phyloP scores from a whole-genome alignment of 2,797 vertebrate genomes.

The Argya squamiceps region DNA sequence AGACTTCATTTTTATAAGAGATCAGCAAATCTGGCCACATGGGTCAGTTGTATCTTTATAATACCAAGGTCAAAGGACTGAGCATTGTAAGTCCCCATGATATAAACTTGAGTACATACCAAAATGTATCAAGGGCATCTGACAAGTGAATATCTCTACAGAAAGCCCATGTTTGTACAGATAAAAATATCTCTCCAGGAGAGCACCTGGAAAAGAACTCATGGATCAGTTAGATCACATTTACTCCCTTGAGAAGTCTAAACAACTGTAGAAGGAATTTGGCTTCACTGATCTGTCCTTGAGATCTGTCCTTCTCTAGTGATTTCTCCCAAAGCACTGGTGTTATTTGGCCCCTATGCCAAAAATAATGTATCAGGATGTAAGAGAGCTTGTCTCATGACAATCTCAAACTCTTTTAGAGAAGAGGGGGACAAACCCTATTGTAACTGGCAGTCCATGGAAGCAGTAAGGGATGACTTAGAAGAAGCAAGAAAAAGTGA shows the following conservation, averaged over 20 bases:
- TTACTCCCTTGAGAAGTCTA: neutral
- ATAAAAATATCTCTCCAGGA: neutral
- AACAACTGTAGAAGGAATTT: neutral
- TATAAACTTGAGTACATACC: neutral
- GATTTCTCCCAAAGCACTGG: neutral
- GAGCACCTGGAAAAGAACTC: neutral
- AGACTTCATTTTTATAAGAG: neutral
- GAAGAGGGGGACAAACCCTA: neutral
- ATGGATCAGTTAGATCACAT: neutral
- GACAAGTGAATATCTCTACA: neutral
- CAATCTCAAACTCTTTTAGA: neutral
- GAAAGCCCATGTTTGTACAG: neutral
- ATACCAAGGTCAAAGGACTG: neutral
- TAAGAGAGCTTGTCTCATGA: neutral
- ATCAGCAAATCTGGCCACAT: neutral
- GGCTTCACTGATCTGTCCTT: neutral
- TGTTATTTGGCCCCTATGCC: neutral
- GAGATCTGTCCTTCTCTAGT: neutral
- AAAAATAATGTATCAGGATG: neutral
- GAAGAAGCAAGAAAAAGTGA: neutral
- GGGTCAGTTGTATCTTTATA: neutral
- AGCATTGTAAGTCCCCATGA: neutral
- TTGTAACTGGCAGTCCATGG: neutral
- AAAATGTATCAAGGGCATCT: neutral
- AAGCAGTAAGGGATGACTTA: neutral